Conservation (phyloP, 2,888 invertebrate genomes). For the Uropetala carovei region DNA sequence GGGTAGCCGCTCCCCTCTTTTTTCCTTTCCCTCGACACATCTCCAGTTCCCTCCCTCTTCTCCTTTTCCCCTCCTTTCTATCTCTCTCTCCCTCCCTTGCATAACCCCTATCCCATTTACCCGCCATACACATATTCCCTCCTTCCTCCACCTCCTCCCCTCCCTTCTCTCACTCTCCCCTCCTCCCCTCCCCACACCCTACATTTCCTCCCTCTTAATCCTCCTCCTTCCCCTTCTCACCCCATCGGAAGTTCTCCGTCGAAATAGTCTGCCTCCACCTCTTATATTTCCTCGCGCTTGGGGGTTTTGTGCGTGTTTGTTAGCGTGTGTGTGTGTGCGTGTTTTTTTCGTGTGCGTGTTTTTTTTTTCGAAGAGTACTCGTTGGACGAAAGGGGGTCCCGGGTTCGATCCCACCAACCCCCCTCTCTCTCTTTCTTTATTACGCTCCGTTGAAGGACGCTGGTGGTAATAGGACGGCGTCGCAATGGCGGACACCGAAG, state of each 20-base stretch:
- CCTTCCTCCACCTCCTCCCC: neutral
- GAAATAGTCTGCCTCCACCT: neutral
- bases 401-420: neutral
- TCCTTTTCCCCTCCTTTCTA: neutral
- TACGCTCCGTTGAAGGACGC: neutral
- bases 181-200: neutral
- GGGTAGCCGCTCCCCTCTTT: neutral
- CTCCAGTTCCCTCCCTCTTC: too few relatives aligned
- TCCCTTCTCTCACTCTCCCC: neutral
- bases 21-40: too few relatives aligned
- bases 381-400: neutral
- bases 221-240: neutral
- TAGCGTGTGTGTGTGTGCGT: neutral
- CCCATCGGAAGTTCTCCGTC: neutral
- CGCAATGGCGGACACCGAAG: conserved; percentile 75
- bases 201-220: neutral
- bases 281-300: neutral
- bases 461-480: neutral
- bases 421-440: neutral
- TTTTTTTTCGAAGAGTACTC: neutral
- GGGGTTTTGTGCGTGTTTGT: neutral
- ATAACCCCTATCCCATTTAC: neutral
- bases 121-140: too few relatives aligned
- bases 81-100: neutral
- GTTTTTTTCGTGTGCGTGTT: neutral